Base-by-base conservation (phyloP, 1,140 invertebrate species). In the Centruroides sculpturatus region DNA sequence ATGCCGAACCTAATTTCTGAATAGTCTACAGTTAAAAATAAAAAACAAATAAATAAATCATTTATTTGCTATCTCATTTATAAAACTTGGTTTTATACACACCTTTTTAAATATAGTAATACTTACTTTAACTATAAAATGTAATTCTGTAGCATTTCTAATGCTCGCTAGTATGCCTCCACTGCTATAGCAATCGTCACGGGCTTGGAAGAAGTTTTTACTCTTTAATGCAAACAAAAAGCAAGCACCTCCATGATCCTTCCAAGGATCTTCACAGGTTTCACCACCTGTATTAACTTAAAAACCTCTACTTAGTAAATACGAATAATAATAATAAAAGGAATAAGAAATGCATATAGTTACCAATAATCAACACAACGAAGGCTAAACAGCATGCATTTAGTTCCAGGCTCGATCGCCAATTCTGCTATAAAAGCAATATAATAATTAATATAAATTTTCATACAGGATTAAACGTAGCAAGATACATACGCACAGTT, bases 151-250 rank as follows among this genome's bases (percentile, higher is more conserved):
- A 35, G 57, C 59, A 10, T 41, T 63, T 47, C 61, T 50, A 23
- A 64, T 61, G 5, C 62, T 64, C 5, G 62, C 58, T n/a, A 64
- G 10, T 13, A 64, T 59, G 0, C 62, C 62, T 13, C 62, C 62
- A 13, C 47, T 23, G 13, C 59, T 64, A 47, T 57, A 64, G n/a
- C 62, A 64, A 35, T 59, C 54, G 3, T 47, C 46, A 23, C 59
- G 62, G 1, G 62, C 62, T 10, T 64, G 57, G 35, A 57, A 57
- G 34, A 60, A 64, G 12, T 59, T 64, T n/a, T 64, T 57, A 34
- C 59, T 64, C 47, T 57, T 64, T 41, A 56, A 57, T 3, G 62
- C 50, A 35, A 64, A 61, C 35, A 64, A 8, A 12, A 64, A 64
- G 8, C 62, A 64, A 1, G 59, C 59, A 34, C 52, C 59, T 4